A percentile compares a stretch with the other conserved stretches of the same genome.
Evolutionary conservation across 2,888 invertebrate genomes (phyloP).

Genomic region (Troides aeacus): DNA sequence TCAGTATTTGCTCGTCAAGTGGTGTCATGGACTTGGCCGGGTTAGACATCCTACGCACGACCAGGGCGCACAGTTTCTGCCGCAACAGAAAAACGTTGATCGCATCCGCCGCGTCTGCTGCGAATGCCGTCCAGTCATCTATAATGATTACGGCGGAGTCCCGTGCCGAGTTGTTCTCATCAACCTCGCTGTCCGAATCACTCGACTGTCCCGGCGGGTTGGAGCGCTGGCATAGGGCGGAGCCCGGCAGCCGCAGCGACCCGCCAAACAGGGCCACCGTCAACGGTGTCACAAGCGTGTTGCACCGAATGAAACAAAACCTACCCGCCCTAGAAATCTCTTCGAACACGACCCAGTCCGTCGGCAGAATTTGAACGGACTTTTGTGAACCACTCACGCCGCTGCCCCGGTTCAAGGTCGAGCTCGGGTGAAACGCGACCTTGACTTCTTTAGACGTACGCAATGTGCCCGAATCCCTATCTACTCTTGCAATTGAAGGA

Average conservation of each 20-base stretch:
- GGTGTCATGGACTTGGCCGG: conserved; percentile 79
- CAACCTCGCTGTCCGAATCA: conserved; percentile 72
- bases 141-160: conserved; percentile 78
- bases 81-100: conserved; percentile 83
- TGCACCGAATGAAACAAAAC: conserved; percentile 86
- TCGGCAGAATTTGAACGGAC: conserved; percentile 76
- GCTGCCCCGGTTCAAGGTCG: conserved; percentile 81
- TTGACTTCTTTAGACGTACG: conserved; percentile 82
- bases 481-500: conserved; percentile 90
- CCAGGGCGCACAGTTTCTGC: conserved; percentile 86
- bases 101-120: conserved; percentile 83
- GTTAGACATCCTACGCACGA: conserved; percentile 81
- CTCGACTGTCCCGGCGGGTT: conserved; percentile 71
- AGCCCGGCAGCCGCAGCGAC: conserved; percentile 80
- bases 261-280: conserved; percentile 90
- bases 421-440: conserved; percentile 81
- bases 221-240: conserved; percentile 66
- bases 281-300: conserved; percentile 89
- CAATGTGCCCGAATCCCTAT: conserved; percentile 81
- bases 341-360: conserved; percentile 93
- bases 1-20: conserved; percentile 84
- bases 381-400: conserved; percentile 56
- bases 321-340: conserved; percentile 88
- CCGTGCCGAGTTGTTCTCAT: conserved; percentile 58
- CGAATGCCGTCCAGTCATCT: conserved; percentile 88